Evolutionary conservation across 2,888 invertebrate genomes (phyloP).

Genomic region (Escarpia spicata): DNA sequence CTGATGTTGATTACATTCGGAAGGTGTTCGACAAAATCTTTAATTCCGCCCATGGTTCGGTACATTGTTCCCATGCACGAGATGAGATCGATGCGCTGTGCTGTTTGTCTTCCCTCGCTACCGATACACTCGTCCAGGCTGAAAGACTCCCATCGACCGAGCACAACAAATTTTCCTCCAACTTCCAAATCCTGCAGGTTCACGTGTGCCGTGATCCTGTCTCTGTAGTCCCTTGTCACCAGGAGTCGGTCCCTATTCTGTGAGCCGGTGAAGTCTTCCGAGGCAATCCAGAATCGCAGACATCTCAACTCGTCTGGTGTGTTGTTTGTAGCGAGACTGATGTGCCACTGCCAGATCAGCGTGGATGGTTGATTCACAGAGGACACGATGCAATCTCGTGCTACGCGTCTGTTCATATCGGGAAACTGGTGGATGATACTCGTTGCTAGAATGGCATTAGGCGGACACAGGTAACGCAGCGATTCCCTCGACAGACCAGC

Average conservation of each 20-base stretch:
- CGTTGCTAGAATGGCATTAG: not conserved
- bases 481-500: not conserved
- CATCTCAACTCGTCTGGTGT: not conserved
- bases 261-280: not conserved
- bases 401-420: not conserved
- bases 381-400: not conserved
- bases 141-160: not conserved
- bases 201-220: not conserved
- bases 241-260: not conserved
- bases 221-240: not conserved
- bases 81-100: not conserved
- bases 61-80: not conserved
- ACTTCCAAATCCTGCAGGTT: not conserved
- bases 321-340: not conserved
- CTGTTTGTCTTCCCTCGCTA: not conserved
- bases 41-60: not conserved
- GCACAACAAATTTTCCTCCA: not conserved
- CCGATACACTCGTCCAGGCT: not conserved
- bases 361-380: not conserved
- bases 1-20: not conserved
- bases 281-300: not conserved
- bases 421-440: not conserved
- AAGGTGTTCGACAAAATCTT: not conserved
- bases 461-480: not conserved
- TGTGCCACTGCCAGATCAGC: not conserved